Evolutionary conservation across 2,113 vertebrate genomes (phyloP).

Genomic region (Lonchura striata): DNA sequence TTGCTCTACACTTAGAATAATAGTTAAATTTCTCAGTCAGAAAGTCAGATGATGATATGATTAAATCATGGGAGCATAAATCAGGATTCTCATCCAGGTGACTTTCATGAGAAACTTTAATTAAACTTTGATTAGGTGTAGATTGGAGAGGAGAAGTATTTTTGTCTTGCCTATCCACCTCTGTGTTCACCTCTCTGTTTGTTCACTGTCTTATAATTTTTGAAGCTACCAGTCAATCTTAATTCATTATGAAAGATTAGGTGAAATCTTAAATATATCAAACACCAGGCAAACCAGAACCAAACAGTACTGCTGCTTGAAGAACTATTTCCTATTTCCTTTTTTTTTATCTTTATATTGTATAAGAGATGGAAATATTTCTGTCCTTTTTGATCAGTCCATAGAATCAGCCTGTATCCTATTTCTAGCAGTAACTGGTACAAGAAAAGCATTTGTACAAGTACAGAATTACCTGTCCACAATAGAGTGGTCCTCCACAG

Average conservation of each 20-base stretch:
- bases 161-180: constrained; percentile 6
- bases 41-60: constrained; percentile 27
- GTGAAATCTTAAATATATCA: not conserved
- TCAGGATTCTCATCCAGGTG: constrained; percentile 32
- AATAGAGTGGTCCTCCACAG: not conserved
- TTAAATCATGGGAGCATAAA: constrained; percentile 60
- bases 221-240: not conserved
- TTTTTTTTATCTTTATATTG: not conserved
- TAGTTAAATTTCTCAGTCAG: not conserved
- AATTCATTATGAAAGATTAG: not conserved
- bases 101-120: constrained; percentile 54
- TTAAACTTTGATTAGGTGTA: constrained; percentile 55
- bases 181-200: not conserved
- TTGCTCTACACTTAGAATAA: not conserved
- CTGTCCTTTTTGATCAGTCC: not conserved
- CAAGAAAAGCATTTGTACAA: not conserved
- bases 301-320: not conserved
- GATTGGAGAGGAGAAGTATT: constrained; percentile 25
- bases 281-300: not conserved
- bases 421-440: not conserved
- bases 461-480: not conserved
- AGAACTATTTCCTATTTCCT: not conserved
- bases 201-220: not conserved
- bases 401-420: not conserved
- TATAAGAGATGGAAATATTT: not conserved